These are phyloP conservation scores for Girardinus metallicus DNA, from an alignment of 2,797 vertebrate genomes.

Conservation along the genomic window DNA sequence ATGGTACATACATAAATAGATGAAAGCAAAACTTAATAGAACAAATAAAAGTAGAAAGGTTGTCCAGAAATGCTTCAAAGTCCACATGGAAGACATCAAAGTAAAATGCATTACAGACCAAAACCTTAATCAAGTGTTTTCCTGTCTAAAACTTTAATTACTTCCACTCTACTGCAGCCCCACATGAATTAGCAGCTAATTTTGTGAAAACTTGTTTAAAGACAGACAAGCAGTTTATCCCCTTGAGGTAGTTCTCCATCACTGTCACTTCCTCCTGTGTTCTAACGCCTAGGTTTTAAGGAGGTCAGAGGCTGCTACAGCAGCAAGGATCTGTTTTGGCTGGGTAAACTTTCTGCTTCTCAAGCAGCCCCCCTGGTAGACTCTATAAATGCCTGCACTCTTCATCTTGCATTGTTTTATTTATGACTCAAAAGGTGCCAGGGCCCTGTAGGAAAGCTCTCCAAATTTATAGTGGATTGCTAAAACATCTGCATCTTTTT, in stretches of 20 bases:
- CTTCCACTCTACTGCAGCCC: background rate
- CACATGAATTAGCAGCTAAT: constrained; percentile 13
- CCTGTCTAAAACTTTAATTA: constrained; percentile 36
- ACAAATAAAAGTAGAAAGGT: background rate
- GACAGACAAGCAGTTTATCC: constrained; percentile 15
- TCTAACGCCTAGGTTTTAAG: accelerated
- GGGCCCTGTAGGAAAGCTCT: no score
- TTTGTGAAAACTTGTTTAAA: constrained; percentile 9
- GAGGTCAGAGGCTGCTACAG: background rate
- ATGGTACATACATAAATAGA: background rate
- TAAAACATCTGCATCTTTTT: no score
- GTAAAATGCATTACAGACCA: constrained; percentile 8
- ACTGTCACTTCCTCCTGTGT: constrained; percentile 5
- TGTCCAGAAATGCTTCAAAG: background rate
- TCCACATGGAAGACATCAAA: constrained; percentile 2
- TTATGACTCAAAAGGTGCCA: no score
- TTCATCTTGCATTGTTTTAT: no score
- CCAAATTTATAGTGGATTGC: no score
- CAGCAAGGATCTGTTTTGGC: background rate
- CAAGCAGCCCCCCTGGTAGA: no score
- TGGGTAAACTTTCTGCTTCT: no score
- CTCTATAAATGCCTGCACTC: no score
- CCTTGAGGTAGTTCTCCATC: constrained; percentile 13
- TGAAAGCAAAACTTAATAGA: background rate
- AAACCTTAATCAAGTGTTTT: constrained; percentile 27